Evolutionary conservation across 2,888 invertebrate species (phyloP), one percentile per base, ranked within the genome.

Genomic region (Zygogramma bicolorata): DNA sequence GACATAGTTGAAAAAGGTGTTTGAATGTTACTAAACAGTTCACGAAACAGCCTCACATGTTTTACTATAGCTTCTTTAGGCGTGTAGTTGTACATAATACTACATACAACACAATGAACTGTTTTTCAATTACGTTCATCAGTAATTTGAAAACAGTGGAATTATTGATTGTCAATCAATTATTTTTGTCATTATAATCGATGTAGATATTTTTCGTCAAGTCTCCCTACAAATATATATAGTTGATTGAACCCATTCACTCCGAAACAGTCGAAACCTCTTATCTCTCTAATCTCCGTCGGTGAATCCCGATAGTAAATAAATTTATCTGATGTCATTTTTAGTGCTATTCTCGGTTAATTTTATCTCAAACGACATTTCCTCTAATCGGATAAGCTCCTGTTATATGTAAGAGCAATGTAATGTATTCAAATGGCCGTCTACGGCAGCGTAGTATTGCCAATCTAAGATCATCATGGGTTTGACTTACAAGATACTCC

Each of bases 401-500:
- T 73, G 53, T 53, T 53, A 27, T 53, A 53, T 25, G 53, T 53
- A 53, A 53, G 53, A 53, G 53, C 53, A 53, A n/a, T 27, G 53
- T 80, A 80, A 80, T 81, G 77, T 81, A 81, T 81, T 81, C 79
- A 81, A 81, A 80, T 78, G 76, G 75, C 77, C 68, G 75, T 76
- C 73, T 75, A 78, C 81, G 72, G 81, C 78, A 81, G 81, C 80
- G 62, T 46, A 76, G 75, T 77, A 80, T 80, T 78, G 80, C 71
- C 78, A 81, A 81, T 81, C 81, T 81, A 75, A 82, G 82, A 82
- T 82, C 82, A 83, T 83, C 82, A 80, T 57, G 74, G 81, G 79
- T n/a, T 80, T 75, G 71, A 61, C 69, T 73, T 82, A 83, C 83
- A 82, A 82, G 83, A 81, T 82, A 82, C 82, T 82, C 81, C 80